phyloP scores from a whole-genome alignment of 1,140 invertebrate species.

The Drosophila bocqueti region DNA sequence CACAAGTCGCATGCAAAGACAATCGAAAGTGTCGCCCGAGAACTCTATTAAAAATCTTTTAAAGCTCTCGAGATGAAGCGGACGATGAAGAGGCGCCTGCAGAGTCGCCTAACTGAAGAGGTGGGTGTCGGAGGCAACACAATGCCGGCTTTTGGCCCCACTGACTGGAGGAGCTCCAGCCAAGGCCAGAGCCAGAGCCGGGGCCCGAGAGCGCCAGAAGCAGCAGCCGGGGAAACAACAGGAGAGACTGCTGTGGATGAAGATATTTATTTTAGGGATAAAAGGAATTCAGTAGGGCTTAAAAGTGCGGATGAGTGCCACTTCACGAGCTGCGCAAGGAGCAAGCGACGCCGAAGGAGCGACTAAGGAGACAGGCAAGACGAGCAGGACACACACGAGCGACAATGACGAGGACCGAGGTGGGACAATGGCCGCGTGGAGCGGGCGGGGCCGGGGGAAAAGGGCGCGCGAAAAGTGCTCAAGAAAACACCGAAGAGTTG shows the following conservation, averaged over 20 bases:
- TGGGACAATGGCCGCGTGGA: conserved; percentile 31
- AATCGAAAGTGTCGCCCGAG: conserved; percentile 83
- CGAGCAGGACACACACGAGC: conserved; percentile 65
- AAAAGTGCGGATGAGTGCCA: conserved; percentile 84
- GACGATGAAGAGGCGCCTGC: conserved; percentile 66
- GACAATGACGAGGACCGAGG: conserved; percentile 50
- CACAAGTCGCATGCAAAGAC: conserved; percentile 71
- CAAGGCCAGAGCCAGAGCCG: background rate
- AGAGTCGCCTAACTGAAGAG: conserved; percentile 22
- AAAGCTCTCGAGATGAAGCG: conserved; percentile 66
- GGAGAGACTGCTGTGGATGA: conserved; percentile 67
- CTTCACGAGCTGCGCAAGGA: conserved; percentile 77
- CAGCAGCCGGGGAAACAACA: conserved; percentile 31
- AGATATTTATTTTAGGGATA: conserved; percentile 85
- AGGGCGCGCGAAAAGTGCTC: conserved; percentile 73
- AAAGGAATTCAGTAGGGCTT: conserved; percentile 84
- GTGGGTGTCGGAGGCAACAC: conserved; percentile 35
- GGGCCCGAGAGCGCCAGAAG: conserved; percentile 25
- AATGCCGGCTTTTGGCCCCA: conserved; percentile 55
- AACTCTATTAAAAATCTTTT: conserved; percentile 84
- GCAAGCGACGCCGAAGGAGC: conserved; percentile 41
- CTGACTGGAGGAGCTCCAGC: conserved; percentile 60
- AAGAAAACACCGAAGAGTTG: conserved; percentile 83
- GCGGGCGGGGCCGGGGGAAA: conserved; percentile 33
- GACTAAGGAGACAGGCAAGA: conserved; percentile 46